Conservation (phyloP, 2,113 vertebrate genomes). For the Heterotis niloticus region DNA sequence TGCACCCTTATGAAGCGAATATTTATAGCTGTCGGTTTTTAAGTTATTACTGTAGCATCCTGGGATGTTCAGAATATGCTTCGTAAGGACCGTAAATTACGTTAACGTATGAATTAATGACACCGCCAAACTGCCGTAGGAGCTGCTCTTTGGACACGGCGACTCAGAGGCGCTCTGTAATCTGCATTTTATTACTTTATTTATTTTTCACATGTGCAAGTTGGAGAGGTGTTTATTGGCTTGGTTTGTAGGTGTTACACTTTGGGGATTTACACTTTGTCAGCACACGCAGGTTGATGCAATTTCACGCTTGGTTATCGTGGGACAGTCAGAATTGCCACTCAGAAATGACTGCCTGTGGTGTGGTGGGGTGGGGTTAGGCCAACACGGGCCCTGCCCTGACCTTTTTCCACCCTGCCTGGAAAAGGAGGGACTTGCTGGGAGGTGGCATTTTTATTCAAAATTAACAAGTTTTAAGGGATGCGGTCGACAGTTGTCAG, state of each 20-base stretch:
- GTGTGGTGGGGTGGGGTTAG: background rate
- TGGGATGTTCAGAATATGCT: background rate
- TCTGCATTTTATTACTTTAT: too few species aligned
- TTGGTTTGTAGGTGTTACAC: background rate
- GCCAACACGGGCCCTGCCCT: too few species aligned
- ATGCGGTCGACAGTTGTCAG: too few species aligned
- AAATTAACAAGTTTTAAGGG: too few species aligned
- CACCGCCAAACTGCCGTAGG: background rate
- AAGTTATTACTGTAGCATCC: background rate
- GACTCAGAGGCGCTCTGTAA: background rate
- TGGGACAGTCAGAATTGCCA: background rate
- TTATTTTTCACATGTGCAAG: background rate
- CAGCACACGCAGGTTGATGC: background rate
- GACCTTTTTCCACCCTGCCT: too few species aligned
- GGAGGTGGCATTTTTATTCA: too few species aligned
- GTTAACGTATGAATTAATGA: background rate
- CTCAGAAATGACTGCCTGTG: background rate
- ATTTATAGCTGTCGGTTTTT: background rate
- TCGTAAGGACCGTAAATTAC: background rate
- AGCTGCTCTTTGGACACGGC: background rate
- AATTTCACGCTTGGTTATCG: background rate
- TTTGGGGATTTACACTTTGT: background rate
- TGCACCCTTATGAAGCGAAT: background rate
- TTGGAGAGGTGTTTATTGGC: background rate
- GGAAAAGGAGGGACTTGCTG: too few species aligned